Conservation (phyloP, 2,797 vertebrate species). For the Harpagifer antarcticus region DNA sequence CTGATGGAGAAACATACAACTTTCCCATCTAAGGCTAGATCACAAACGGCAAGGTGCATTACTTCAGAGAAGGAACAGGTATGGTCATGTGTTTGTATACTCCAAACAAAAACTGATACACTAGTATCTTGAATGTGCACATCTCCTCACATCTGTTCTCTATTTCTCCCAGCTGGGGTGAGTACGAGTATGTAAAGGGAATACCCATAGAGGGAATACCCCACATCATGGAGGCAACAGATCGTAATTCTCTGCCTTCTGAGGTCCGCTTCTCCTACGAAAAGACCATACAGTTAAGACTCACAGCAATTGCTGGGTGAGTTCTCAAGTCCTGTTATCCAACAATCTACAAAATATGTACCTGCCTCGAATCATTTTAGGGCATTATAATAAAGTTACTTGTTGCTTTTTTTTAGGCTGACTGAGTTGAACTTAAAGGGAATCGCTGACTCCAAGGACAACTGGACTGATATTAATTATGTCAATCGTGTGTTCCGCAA, state of each 20-base stretch:
- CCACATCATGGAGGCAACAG: constrained; percentile 22
- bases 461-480: constrained; percentile 46
- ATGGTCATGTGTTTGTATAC: not conserved
- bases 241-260: constrained; percentile 26
- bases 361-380: not conserved
- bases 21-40: constrained; percentile 73
- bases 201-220: constrained; percentile 45
- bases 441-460: not conserved
- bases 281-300: constrained; percentile 45
- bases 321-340: not conserved
- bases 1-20: constrained; percentile 42
- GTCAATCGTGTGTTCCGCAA: constrained; percentile 51
- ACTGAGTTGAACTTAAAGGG: constrained; percentile 57
- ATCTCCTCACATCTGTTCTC: not conserved
- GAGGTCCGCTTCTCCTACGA: constrained; percentile 72
- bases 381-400: not conserved
- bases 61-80: constrained; percentile 73
- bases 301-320: constrained; percentile 51
- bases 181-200: not conserved
- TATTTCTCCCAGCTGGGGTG: constrained; percentile 53
- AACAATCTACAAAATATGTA: not conserved
- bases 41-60: constrained; percentile 32
- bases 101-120: not conserved
- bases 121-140: not conserved
- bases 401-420: constrained; percentile 41